A percentile compares a stretch with the other conserved stretches of the same genome.
phyloP scores from a whole-genome alignment of 2,888 invertebrate genomes.

The Hyppa rectilinea region DNA sequence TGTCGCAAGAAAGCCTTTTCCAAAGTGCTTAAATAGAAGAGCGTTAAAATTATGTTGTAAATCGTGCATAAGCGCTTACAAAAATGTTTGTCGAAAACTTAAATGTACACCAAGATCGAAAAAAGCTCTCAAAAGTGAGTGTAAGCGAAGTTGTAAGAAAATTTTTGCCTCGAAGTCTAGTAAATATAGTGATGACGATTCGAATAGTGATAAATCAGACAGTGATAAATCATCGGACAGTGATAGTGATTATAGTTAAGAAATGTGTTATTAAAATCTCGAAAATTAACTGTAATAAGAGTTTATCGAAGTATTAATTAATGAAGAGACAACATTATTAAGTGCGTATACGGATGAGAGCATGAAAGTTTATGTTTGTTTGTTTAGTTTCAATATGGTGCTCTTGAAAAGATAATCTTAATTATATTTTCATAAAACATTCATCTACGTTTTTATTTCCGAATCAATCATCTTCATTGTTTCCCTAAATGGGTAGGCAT shows the following conservation, averaged over 20 bases:
- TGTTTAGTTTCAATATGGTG: not conserved
- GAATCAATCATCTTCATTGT: not conserved
- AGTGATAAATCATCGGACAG: slow-evolving; percentile 16
- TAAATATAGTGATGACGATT: slow-evolving; percentile 35
- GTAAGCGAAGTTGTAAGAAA: slow-evolving; percentile 69
- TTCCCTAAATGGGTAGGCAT: not conserved
- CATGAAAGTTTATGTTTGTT: not conserved
- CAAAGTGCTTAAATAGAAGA: slow-evolving; percentile 33
- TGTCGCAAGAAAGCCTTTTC: slow-evolving; percentile 20
- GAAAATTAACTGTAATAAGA: not conserved
- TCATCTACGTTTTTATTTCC: not conserved
- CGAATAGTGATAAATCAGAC: not conserved
- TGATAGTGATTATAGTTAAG: slow-evolving; percentile 10
- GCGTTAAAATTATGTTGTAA: slow-evolving; percentile 65
- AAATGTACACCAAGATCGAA: slow-evolving; percentile 67
- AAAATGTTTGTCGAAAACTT: slow-evolving; percentile 54
- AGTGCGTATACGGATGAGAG: not conserved
- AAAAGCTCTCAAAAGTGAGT: slow-evolving; percentile 64
- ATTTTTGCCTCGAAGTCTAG: slow-evolving; percentile 55
- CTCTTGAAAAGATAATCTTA: not conserved
- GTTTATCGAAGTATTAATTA: not conserved
- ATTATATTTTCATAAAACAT: slow-evolving; percentile 35
- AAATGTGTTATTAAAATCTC: not conserved
- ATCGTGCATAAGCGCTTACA: slow-evolving; percentile 69
- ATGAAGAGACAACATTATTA: not conserved